Base-by-base conservation (phyloP, 2,888 invertebrate genomes). In the Orthonevra nobilis region DNA sequence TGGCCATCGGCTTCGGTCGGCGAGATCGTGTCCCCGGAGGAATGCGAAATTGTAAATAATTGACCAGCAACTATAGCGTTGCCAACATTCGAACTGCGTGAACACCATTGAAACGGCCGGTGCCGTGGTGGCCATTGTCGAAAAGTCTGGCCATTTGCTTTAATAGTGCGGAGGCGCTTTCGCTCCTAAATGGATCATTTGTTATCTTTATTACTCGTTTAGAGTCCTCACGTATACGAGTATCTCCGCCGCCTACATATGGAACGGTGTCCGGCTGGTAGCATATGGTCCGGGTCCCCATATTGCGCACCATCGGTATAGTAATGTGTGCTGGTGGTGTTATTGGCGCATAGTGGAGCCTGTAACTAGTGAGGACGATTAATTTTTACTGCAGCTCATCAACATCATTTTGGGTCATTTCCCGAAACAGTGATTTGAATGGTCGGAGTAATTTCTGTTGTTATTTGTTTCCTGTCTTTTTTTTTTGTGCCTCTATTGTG, bases 371-470 rank as follows among this genome's bases (percentile, higher is more conserved):
- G 70, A 50, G 69, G 69, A 58, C 75, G 63, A 77, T 77, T 77
- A 77, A 77, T 70, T 70, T 77, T 77, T 70, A 77, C 70, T 70
- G 58, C 20, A 50, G 42, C 70, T 77, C 75, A 77, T 77, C 75
- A 77, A 77, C 70, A 77, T 77, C 58, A 77, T 77, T 70, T 77
- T 58, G 75, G 56, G 64, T 58, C 70, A 77, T 77, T 77, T 77
- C 63, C 63, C 23, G 70, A 56, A 70, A 70, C 69, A 63, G 58
- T 70, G 75, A 77, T 77, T 77, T 70, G 50, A 52, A 70, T 40
- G 48, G 50, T 56, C 14, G 36, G 30, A 52, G 12, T 26, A 56
- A 26, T 28, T 56, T 54, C 44, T 72, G 52, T 20, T 15, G 46
- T 4, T 20, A 20, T 10, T 50, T 17, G 28, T 9, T 32, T 30